Percentiles rank a stretch among this genome's conserved stretches.
Evolutionary conservation across 2,888 invertebrate species (phyloP).

Genomic region (Lasioglossum villosulum): DNA sequence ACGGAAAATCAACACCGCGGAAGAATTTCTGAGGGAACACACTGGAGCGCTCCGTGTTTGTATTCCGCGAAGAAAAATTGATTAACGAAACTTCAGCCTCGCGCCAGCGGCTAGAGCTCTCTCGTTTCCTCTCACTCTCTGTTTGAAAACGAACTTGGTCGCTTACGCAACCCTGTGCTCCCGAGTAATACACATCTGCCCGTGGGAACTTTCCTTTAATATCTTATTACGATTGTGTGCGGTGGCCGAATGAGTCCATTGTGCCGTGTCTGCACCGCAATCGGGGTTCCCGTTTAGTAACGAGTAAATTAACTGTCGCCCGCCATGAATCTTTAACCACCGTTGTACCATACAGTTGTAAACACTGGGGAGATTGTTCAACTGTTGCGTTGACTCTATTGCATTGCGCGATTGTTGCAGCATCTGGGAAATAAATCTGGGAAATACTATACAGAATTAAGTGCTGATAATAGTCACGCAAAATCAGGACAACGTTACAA

Average conservation of each 20-base stretch:
- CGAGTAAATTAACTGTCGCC: background rate
- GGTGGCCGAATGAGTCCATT: background rate
- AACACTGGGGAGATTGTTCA: background rate
- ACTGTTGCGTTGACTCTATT: background rate
- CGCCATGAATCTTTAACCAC: background rate
- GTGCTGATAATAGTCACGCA: background rate
- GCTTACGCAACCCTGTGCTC: background rate
- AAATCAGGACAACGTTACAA: background rate
- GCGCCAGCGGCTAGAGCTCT: background rate
- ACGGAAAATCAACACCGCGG: conserved; percentile 23
- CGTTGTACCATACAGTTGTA: background rate
- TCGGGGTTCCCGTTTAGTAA: background rate
- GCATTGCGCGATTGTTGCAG: background rate
- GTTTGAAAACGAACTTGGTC: background rate
- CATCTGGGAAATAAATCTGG: background rate
- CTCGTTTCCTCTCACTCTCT: background rate
- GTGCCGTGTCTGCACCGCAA: background rate
- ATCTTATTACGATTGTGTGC: background rate
- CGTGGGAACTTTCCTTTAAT: background rate
- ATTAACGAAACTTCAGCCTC: conserved; percentile 1
- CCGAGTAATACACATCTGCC: conserved; percentile 1
- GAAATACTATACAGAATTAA: background rate
- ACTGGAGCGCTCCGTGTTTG: conserved; percentile 25
- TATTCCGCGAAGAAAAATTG: conserved; percentile 20
- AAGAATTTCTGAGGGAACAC: conserved; percentile 41